phyloP scores from a whole-genome alignment of 1,140 invertebrate genomes.

The Hermetia illucens region DNA sequence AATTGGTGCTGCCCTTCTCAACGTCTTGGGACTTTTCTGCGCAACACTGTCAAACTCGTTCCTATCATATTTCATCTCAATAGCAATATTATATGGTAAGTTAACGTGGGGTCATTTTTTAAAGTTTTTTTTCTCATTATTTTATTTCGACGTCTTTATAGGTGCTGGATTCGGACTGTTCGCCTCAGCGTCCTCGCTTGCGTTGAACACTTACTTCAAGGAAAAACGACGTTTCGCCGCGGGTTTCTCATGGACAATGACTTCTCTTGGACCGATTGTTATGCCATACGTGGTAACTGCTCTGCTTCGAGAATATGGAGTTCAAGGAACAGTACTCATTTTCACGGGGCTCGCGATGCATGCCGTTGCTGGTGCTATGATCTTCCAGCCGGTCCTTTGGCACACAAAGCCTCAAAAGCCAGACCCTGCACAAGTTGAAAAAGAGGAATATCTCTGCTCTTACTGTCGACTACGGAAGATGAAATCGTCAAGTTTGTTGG shows the following conservation, averaged over 20 bases:
- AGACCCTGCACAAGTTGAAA: slow-evolving; percentile 3
- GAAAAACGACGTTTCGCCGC: slow-evolving; percentile 38
- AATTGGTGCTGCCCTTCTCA: slow-evolving; percentile 37
- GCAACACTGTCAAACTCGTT: slow-evolving; percentile 43
- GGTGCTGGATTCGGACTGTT: slow-evolving; percentile 43
- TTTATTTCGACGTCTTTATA: slow-evolving; percentile 14
- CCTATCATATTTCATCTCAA: slow-evolving; percentile 40
- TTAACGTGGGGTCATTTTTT: no score
- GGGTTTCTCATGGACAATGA: slow-evolving; percentile 41
- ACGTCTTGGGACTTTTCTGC: slow-evolving; percentile 36
- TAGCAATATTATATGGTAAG: slow-evolving; percentile 42
- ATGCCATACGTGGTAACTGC: slow-evolving; percentile 39
- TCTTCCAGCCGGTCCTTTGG: slow-evolving; percentile 46
- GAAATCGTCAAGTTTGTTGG: slow-evolving; percentile 35
- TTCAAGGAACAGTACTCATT: slow-evolving; percentile 39
- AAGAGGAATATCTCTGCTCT: slow-evolving; percentile 12
- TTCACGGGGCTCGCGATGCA: slow-evolving; percentile 41
- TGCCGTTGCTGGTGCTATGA: slow-evolving; percentile 37
- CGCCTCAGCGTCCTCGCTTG: slow-evolving; percentile 41
- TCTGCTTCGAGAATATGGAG: slow-evolving; percentile 35
- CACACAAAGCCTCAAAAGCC: slow-evolving; percentile 33
- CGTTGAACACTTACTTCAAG: slow-evolving; percentile 45
- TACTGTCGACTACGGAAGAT: slow-evolving; percentile 22
- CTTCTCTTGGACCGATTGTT: slow-evolving; percentile 40
- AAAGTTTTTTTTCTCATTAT: no score